Base-by-base conservation (phyloP, 2,113 vertebrate species). In the Deroptyus accipitrinus region DNA sequence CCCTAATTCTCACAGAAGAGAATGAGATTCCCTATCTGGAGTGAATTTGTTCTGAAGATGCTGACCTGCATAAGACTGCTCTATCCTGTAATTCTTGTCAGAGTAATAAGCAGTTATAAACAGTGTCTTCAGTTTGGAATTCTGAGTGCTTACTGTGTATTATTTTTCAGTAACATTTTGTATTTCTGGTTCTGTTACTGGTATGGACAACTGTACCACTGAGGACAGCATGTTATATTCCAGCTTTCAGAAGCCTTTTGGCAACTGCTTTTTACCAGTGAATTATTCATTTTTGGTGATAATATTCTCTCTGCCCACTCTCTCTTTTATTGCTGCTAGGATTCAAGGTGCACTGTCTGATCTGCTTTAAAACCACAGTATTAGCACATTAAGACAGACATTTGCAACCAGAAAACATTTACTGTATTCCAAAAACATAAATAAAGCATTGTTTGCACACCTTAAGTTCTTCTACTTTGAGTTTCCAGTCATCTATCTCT, bases 391-490 rank as follows among this genome's bases (percentile, higher is more conserved):
- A 51, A 77, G 11, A 35, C 14, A 81, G 16, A 83, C 11, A 68
- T 59, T n/a, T 73, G 30, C 35, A 66, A 88, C 0, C 6, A 81
- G 33, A 17, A 37, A 55, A n/a, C 17, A 42, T 11, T 17, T 35
- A 35, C 15, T 24, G 18, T 51, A 17, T 14, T 11, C 25, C 10
- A 87, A 24, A 78, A 9, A 41, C 9, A 31, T 17, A 75, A 70
- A 75, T 9, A 68, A 18, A 91, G 42, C 51, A 79, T 11, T 6
- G 19, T 68, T 22, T 33, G 39, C 94, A 79, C 61, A 99, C 99
- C 98, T 97, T 97, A 55, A 98, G 93, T 72, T 98, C 98, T 89
- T 98, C 98, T 59, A 97, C 96, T 69, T 98, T 94, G 74, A 97
- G 63, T 66, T 97, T 98, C 90, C 97, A 96, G 13, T 97, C 97